Evolutionary conservation across 2,113 vertebrate species (phyloP).

Genomic region (Oreochromis tanganicae): DNA sequence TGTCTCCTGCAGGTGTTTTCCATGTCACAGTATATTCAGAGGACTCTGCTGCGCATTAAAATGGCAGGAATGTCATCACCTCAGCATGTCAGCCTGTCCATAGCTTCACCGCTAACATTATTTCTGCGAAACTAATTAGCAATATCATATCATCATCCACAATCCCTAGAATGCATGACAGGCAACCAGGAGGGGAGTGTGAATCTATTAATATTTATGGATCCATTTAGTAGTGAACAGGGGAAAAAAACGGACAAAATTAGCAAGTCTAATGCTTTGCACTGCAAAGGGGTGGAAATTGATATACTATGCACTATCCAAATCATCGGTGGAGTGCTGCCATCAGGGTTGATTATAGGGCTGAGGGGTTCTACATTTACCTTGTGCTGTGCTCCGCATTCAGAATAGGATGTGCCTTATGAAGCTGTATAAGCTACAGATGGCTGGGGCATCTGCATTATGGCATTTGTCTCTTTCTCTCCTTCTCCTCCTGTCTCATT

Average conservation of each 20-base stretch:
- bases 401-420: not conserved
- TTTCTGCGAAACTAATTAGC: conserved; percentile 51
- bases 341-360: conserved; percentile 10
- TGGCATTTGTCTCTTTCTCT: not conserved
- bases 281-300: conserved; percentile 1
- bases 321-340: conserved; percentile 4
- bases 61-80: conserved; percentile 28
- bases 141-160: conserved; percentile 33
- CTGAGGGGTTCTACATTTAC: not conserved
- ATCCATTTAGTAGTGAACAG: conserved; percentile 43
- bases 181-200: conserved; percentile 18
- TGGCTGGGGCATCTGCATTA: conserved; percentile 22
- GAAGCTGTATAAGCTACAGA: conserved; percentile 13
- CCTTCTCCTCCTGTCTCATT: conserved; percentile 1
- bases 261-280: conserved; percentile 65
- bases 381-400: not conserved
- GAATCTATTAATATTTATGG: conserved; percentile 64
- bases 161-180: conserved; percentile 35
- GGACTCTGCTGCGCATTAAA: not conserved
- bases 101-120: conserved; percentile 25
- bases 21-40: not conserved
- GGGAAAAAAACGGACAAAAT: conserved; percentile 29
- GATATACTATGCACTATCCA: conserved; percentile 5
- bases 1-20: not conserved
- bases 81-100: conserved; percentile 33